Base-by-base conservation (phyloP, 2,888 invertebrate genomes). In the Oeneis ivallda region DNA sequence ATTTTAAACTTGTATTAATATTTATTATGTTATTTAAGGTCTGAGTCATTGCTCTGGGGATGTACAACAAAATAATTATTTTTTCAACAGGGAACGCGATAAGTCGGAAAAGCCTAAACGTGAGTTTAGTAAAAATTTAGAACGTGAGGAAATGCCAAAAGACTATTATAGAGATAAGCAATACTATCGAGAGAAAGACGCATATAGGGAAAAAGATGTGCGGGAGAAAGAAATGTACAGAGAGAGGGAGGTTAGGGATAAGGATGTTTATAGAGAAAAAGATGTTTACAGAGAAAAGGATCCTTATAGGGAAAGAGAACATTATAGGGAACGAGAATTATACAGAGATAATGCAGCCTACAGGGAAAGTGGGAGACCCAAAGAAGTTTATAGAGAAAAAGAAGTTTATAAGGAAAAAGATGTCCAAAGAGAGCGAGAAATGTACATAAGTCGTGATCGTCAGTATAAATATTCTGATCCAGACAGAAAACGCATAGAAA, bases 81-180 rank as follows among this genome's bases (percentile, higher is more conserved):
- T 83, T 82, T 83, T 84, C 72, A 75, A 81, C 84, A 90, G 92
- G 83, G 92, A 92, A 70, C 86, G 89, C 70, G 92, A 92, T 71
- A 92, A 91, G 75, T 71, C 84, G 73, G 91, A 92, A 50, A 92
- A 91, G 81, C 61, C 80, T 47, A 90, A 89, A 78, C 80, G 89
- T 74, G 91, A 91, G 32, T 69, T 87, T 45, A 75, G 66, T 72
- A 90, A 88, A 76, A 82, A 77, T 74, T 66, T 83, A 72, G 90
- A 92, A 43, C 84, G 89, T 72, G 92, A 91, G 66, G 92, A 91
- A 61, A 79, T 86, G 74, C 70, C 87, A 75, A 92, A 91, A 86
- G 91, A 91, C 69, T 90, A 88, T 75, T 89, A 89, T 78, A 86
- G 89, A 77, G 91, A 91, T 70, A 91, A 91, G 74, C 87, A 85